Conservation (phyloP, 2,113 vertebrate species). For the Proteles cristata region DNA sequence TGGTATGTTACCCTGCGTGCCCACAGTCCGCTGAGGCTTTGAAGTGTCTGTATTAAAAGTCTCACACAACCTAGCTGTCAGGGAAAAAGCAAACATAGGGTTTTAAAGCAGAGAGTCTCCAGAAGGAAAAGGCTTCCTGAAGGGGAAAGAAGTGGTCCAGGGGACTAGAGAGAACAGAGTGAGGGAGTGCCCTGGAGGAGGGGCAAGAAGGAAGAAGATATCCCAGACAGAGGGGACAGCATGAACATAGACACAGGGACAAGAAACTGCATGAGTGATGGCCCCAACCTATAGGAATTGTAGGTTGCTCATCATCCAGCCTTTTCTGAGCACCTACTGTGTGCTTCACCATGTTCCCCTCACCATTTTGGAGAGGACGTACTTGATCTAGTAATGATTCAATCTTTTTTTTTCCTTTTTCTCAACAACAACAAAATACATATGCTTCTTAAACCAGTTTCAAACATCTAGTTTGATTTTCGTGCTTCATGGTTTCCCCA, state of each 20-base stretch:
- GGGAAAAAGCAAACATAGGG: neutral
- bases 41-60: neutral
- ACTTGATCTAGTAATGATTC: neutral
- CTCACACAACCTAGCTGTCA: neutral
- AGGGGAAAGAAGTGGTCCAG: no score
- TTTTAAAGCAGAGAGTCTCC: neutral
- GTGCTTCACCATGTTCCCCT: neutral
- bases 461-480: neutral
- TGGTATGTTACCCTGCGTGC: neutral
- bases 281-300: fast-evolving
- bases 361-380: neutral
- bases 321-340: neutral
- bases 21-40: neutral
- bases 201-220: neutral
- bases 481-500: neutral
- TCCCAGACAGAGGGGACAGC: neutral
- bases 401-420: neutral
- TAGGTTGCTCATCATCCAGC: fast-evolving
- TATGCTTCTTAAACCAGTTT: neutral
- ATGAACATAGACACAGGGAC: neutral
- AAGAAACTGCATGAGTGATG: neutral
- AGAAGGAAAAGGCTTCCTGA: neutral
- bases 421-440: neutral
- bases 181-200: neutral
- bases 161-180: neutral